Conservation (phyloP, 2,797 vertebrate species). For the Lophura swinhoii region DNA sequence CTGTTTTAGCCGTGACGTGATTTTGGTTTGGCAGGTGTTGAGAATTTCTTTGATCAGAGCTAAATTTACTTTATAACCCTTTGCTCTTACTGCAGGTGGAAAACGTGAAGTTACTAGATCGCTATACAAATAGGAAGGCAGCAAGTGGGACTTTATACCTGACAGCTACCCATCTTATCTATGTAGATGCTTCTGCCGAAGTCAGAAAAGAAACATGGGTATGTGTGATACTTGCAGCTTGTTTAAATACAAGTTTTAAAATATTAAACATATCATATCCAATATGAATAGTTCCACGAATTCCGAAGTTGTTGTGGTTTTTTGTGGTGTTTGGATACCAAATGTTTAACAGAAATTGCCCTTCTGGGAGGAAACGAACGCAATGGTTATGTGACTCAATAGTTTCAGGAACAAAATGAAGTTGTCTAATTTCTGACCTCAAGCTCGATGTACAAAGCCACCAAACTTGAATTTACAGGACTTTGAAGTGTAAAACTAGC, state of each 20-base stretch:
- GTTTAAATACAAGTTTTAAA: not conserved
- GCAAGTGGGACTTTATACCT: conserved; percentile 82
- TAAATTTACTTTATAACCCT: not conserved
- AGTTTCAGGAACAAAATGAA: not conserved
- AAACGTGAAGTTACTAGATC: conserved; percentile 82
- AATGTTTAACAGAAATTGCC: not conserved
- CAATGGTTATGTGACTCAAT: not conserved
- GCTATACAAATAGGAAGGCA: conserved; percentile 78
- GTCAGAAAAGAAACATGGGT: conserved; percentile 85
- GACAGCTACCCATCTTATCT: conserved; percentile 86
- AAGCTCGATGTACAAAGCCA: not conserved
- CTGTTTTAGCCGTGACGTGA: not conserved
- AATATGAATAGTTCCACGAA: not conserved
- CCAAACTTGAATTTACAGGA: not conserved
- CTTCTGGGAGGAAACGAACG: not conserved
- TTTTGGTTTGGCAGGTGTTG: not conserved
- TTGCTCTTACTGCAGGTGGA: conserved; percentile 76
- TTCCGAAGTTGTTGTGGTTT: not conserved
- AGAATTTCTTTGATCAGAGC: not conserved
- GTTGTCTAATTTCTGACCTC: not conserved
- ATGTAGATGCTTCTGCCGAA: conserved; percentile 80
- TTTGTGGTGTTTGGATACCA: not conserved
- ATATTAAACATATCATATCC: fast-evolving
- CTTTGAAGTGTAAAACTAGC: not conserved
- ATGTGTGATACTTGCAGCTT: not conserved